These are phyloP conservation scores for Iphiclides podalirius DNA, from an alignment of 2,888 invertebrate genomes.

Conservation along the genomic window DNA sequence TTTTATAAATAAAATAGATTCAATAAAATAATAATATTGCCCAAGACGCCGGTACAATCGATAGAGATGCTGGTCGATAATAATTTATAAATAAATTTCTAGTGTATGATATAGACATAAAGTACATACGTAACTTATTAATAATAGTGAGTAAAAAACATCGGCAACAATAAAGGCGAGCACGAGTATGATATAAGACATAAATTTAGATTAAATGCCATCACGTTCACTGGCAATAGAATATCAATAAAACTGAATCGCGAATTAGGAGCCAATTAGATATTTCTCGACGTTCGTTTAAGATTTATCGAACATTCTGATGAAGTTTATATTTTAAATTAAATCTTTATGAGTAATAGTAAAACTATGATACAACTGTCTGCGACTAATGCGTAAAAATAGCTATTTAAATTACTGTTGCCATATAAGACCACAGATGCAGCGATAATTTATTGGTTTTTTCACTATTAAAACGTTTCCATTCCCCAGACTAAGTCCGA, in stretches of 20 bases:
- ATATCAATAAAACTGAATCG: conserved; percentile 1
- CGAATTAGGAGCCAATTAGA: conserved; percentile 1
- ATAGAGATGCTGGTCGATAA: too few relatives aligned
- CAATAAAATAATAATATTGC: too few relatives aligned
- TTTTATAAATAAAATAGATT: too few relatives aligned
- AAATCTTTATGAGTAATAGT: background rate
- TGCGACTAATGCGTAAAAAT: background rate
- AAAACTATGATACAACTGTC: background rate
- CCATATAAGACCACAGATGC: too few relatives aligned
- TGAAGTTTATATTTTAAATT: background rate
- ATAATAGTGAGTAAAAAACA: background rate
- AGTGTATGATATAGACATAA: background rate
- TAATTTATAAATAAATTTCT: too few relatives aligned
- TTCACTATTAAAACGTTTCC: too few relatives aligned
- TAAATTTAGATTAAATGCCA: conserved; percentile 8
- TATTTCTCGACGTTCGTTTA: background rate
- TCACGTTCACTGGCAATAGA: conserved; percentile 6
- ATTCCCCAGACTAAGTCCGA: too few relatives aligned
- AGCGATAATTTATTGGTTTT: too few relatives aligned
- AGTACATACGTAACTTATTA: background rate
- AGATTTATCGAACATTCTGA: background rate
- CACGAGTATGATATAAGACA: background rate
- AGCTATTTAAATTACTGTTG: background rate
- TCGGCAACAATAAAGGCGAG: conserved; percentile 1
- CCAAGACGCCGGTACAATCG: too few relatives aligned